Base-by-base conservation (phyloP, 2,797 vertebrate genomes). In the Psittacula derbiana region DNA sequence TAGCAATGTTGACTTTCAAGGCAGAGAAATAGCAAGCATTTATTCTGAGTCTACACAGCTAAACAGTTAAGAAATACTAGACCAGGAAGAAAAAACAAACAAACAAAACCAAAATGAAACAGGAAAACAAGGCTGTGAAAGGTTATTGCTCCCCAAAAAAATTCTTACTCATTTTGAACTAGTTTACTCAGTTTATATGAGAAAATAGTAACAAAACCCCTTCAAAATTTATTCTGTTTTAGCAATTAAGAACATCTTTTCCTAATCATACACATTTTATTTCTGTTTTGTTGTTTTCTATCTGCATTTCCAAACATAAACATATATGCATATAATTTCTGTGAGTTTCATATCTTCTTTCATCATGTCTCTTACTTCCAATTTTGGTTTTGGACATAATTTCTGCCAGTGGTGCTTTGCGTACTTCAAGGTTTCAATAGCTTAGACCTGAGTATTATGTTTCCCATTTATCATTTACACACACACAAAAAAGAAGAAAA, bases 161-260 rank as follows among this genome's bases (percentile, higher is more conserved):
- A 12, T 20, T 62, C 8, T 58, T 76, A 3, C 21, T 62, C 25
- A 12, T 88, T 92, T 91, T 89, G 55, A 89, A 76, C 24, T 87
- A 55, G 8, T 69, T 90, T 73, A 44, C 30, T 50, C 36, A 55
- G 13, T 6, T 85, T 46, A 7, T 50, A 64, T 49, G 9, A 80
- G 43, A 73, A 88, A 88, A 76, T 18, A 58, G 8, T 13, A 72
- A 75, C 0, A 3, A 71, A 86, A 73, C 18, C 10, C 16, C 30
- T 74, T 83, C 30, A 50, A 76, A 67, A 67, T 50, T 36, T 53
- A 36, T 23, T 85, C 21, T 55, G 1, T 47, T 91, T 89, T 62
- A 76, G 27, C 33, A 93, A 60, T 47, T 66, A 75, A 62, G 43
- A 85, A 33, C 24, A 87, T 15, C 27, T 95, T 91, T 73, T 73